Conservation (phyloP, 2,888 invertebrate species). For the Calliphora vomitoria region DNA sequence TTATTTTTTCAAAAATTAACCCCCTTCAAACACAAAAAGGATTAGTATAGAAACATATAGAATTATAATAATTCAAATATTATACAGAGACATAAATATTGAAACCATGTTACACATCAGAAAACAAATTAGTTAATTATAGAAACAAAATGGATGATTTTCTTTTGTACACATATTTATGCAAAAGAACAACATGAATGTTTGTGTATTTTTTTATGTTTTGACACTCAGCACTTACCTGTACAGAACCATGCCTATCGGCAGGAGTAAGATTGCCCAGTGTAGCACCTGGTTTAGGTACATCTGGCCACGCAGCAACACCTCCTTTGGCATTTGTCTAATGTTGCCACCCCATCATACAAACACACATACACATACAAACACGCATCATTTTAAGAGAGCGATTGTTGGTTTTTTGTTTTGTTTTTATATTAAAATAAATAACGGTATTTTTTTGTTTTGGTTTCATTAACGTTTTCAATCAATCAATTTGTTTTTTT, state of each 20-base stretch:
- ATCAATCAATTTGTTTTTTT: conserved; percentile 37
- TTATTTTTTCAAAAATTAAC: too few relatives aligned
- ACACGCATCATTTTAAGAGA: conserved; percentile 39
- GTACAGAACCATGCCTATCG: conserved; percentile 98
- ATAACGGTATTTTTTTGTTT: conserved; percentile 28
- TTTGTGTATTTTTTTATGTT: conserved; percentile 47
- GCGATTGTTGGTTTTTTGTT: conserved; percentile 18
- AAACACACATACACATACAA: conserved; percentile 53
- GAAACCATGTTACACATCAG: background rate
- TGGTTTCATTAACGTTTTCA: conserved; percentile 23
- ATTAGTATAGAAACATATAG: background rate
- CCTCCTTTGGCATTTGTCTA: conserved; percentile 88
- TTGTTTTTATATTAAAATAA: conserved; percentile 5
- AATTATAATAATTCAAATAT: too few relatives aligned
- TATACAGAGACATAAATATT: background rate
- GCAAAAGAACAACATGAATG: conserved; percentile 68
- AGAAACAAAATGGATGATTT: background rate
- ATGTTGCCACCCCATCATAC: conserved; percentile 55
- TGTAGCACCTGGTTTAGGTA: conserved; percentile 91
- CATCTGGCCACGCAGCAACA: conserved; percentile 93
- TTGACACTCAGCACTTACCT: conserved; percentile 87
- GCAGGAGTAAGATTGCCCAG: conserved; percentile 96
- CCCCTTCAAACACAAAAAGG: too few relatives aligned
- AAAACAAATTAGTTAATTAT: too few relatives aligned
- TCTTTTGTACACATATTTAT: conserved; percentile 41